Evolutionary conservation across 2,113 vertebrate genomes (phyloP), one percentile per base, ranked within the genome.

Genomic region (Rhabdomys dilectus): DNA sequence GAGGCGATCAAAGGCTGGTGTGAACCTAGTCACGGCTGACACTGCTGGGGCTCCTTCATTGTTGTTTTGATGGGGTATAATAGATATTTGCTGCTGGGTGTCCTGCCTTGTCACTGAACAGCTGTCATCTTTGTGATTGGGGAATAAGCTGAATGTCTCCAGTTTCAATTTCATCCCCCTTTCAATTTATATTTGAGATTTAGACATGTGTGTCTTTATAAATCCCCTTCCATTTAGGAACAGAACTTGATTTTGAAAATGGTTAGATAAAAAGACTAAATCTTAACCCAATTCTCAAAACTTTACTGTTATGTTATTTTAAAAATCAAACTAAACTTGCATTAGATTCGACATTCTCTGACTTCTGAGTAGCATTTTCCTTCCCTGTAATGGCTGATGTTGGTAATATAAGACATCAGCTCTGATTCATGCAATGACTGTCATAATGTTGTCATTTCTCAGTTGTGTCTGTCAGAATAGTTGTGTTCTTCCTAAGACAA

Each of bases 141-240:
- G 12, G 31, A 58, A 84, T 45, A 89, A 85, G 42, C 29, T 77
- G 77, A 89, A 39, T 26, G 76, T 95, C 88, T 91, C 78, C 29
- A 31, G 73, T 82, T 96, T 97, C 91, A 72, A 96, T 97, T 87
- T 97, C 75, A 93, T 96, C 95, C 86, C 36, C 75, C 96, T 95
- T 96, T 89, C 89, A 89, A 58, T 93, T 97, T 97, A 96, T 76
- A 81, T 56, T 81, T 96, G 92, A 97, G 48, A 75, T 97, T 93
- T 85, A 89, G 94, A 88, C 76, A 86, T 10, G 2, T 89, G 91
- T 89, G 29, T 81, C 93, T 96, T 95, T n/a, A 98, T 73, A 97
- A 90, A 88, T 84, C 72, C 34, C 11, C 81, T 97, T 82, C 13
- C 7, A 85, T 96, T 96, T 92, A 80, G 87, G 95, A 97, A 81